phyloP scores from a whole-genome alignment of 2,797 vertebrate genomes.

The Trichosurus vulpecula region DNA sequence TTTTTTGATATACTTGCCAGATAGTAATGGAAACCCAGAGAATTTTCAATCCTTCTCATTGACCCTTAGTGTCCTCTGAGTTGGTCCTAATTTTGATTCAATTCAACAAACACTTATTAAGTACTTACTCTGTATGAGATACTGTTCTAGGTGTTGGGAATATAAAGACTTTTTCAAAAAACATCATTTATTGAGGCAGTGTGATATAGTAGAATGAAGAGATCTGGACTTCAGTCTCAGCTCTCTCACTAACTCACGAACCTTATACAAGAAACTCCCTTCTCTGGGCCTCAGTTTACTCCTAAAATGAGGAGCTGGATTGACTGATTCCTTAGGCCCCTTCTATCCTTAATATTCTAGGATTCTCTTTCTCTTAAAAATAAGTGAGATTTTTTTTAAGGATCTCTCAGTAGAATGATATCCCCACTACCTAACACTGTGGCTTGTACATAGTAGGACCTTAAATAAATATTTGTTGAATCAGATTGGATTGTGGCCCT shows the following conservation, averaged over 20 bases:
- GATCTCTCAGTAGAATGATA: background rate
- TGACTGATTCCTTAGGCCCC: background rate
- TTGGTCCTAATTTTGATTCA: background rate
- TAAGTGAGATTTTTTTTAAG: background rate
- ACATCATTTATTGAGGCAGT: background rate
- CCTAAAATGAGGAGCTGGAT: background rate
- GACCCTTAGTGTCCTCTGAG: background rate
- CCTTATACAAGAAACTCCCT: background rate
- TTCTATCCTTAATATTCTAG: background rate
- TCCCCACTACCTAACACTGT: background rate
- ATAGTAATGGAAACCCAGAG: constrained; percentile 33
- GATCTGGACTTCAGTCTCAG: background rate
- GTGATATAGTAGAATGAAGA: background rate
- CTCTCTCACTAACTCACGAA: background rate
- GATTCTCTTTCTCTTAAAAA: background rate
- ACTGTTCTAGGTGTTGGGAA: background rate
- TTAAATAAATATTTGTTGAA: background rate
- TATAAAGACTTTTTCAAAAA: background rate
- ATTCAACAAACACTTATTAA: background rate
- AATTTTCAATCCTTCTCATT: background rate
- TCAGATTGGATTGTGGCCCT: background rate
- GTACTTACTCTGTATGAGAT: background rate
- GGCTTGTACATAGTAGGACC: background rate
- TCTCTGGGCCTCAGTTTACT: background rate
- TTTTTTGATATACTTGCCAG: constrained; percentile 3